Conservation (phyloP, 1,140 invertebrate genomes). For the Tribolium madens region DNA sequence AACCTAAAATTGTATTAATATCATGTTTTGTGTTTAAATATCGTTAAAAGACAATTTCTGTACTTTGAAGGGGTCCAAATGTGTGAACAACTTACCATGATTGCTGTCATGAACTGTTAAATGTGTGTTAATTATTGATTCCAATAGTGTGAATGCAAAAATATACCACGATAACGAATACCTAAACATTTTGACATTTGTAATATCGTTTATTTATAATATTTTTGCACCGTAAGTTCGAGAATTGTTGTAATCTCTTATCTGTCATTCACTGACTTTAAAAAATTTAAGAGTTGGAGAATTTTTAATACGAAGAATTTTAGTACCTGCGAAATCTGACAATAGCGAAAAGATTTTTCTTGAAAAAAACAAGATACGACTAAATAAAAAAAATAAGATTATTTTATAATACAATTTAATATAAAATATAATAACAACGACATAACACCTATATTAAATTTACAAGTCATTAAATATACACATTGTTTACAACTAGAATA, state of each 20-base stretch:
- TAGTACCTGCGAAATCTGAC: neutral
- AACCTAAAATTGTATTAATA: conserved; percentile 56
- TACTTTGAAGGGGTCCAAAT: conserved; percentile 3
- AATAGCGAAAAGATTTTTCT: neutral
- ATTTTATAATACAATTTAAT: neutral
- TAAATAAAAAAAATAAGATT: neutral
- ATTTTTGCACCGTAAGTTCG: conserved; percentile 29
- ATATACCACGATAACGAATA: conserved; percentile 62
- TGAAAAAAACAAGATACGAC: neutral
- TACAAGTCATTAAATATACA: neutral
- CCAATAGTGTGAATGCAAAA: conserved; percentile 62
- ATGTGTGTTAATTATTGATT: conserved; percentile 64
- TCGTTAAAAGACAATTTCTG: conserved; percentile 1
- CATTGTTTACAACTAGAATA: neutral
- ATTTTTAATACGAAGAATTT: neutral
- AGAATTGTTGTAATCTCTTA: conserved; percentile 25
- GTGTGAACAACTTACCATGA: conserved; percentile 61
- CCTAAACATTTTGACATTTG: conserved; percentile 63
- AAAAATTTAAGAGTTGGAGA: neutral
- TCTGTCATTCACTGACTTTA: conserved; percentile 30
- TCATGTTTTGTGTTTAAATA: conserved; percentile 12
- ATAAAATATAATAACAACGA: neutral
- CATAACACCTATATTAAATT: neutral
- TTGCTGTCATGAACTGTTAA: conserved; percentile 65
- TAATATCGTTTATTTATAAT: conserved; percentile 45